Conservation (phyloP, 1,140 invertebrate species). For the Uloborus diversus region DNA sequence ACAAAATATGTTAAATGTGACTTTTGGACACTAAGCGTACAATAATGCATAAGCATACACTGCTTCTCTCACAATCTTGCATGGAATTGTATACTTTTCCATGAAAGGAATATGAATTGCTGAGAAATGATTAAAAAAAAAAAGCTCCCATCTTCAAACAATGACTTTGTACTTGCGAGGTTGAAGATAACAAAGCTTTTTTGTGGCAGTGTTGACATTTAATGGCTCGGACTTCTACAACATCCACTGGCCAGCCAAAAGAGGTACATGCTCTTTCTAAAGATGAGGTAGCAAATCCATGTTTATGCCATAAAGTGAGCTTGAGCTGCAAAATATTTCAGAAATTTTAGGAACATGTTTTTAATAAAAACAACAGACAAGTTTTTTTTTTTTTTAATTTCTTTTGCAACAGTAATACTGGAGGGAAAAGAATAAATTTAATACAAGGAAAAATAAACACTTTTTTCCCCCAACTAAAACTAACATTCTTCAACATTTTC, state of each 20-base stretch:
- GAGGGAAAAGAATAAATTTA: not conserved
- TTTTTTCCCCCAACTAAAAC: not conserved
- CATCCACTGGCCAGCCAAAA: not conserved
- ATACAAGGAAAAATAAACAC: not conserved
- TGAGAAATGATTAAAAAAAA: no score
- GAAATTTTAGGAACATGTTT: no score
- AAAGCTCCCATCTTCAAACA: conserved; percentile 3
- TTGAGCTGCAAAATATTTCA: conserved; percentile 13
- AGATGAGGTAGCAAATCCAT: conserved; percentile 8
- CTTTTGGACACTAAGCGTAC: no score
- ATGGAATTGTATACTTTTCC: no score
- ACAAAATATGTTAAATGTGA: no score
- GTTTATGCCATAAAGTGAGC: conserved; percentile 42
- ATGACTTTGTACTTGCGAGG: conserved; percentile 45
- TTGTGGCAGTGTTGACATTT: conserved; percentile 35
- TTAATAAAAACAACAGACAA: no score
- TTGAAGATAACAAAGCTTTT: conserved; percentile 35
- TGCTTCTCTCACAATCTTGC: no score
- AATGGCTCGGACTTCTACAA: not conserved
- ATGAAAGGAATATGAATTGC: conserved; percentile 22
- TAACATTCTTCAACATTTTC: not conserved
- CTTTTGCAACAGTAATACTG: not conserved
- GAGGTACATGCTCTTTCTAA: not conserved
- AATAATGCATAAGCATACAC: no score
- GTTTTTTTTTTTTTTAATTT: not conserved